phyloP scores from a whole-genome alignment of 2,113 vertebrate genomes.

The Columbina picui region DNA sequence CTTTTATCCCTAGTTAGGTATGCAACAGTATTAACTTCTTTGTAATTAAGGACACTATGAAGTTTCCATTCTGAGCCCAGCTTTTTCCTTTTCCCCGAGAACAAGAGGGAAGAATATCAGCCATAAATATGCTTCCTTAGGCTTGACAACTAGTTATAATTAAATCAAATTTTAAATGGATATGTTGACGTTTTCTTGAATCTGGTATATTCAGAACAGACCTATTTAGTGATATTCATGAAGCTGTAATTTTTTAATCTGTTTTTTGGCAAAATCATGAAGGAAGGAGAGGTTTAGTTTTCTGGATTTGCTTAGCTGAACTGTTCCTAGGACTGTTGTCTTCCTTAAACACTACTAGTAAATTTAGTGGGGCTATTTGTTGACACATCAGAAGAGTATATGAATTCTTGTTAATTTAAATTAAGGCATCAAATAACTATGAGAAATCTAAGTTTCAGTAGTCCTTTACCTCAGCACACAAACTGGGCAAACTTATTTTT shows the following conservation, averaged over 20 bases:
- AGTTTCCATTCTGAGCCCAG: neutral
- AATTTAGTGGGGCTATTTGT: neutral
- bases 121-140: neutral
- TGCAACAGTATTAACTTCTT: neutral
- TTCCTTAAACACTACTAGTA: neutral
- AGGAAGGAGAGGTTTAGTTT: neutral
- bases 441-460: neutral
- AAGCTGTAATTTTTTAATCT: neutral
- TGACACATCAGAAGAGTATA: neutral
- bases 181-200: neutral
- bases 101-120: neutral
- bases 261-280: neutral
- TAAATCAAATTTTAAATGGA: neutral
- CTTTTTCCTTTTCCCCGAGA: neutral
- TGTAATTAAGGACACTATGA: neutral
- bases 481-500: neutral
- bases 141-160: neutral
- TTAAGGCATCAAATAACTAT: neutral
- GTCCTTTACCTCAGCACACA: neutral
- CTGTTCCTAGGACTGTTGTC: neutral
- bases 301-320: neutral
- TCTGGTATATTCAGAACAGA: neutral
- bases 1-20: neutral
- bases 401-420: neutral
- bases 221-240: neutral